Base-by-base conservation (phyloP, 2,113 vertebrate genomes). In the Coregonus clupeaformis region DNA sequence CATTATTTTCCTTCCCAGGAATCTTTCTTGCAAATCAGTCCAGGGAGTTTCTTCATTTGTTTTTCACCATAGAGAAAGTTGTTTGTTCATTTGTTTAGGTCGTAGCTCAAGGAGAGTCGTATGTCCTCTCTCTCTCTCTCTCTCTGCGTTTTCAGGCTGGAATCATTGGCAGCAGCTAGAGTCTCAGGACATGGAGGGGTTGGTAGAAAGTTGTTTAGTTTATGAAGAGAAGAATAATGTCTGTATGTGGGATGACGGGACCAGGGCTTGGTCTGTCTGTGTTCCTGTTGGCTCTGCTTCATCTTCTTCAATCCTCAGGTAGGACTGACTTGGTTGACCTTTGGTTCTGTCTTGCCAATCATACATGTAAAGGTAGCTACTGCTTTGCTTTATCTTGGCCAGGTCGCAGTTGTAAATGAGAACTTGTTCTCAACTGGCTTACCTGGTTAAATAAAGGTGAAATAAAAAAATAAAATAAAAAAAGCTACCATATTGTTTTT, bases 21-120 rank as follows among this genome's bases (percentile, higher is more conserved):
- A 82, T 78, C 25, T 64, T 70, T 16, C 80, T 67, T 69, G 71
- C 60, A 36, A 71, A 79, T 81, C 66, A 82, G 68, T 30, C 47
- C 22, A 74, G 30, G 20, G 11, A 49, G 27, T 84, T 78, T 79
- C 60, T 72, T 24, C 29, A 66, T 60, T 24, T 25, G 16, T 32
- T 70, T 55, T 71, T 71, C 45, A n/a, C 49, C 70, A 6, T 74
- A 52, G 16, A 52, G 6, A 52, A 18, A 42, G 36, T 42, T 52
- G 49, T 52, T 18, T 18, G 49, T 52, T 52, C 16, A 52, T 52
- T 52, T 18, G 49, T 52, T 52, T 52, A 52, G 16, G 49, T 16
- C 13, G 1, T 16, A 52, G 16, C 36, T 11, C 36, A 42, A 42
- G 36, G 36, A 42, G 36, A 42, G 36, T 42, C 14, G 71, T 16